A percentile compares a stretch with the other conserved stretches of the same genome.
Conservation (phyloP, 2,888 invertebrate genomes). For the Chaetogeoica ovagalla region DNA sequence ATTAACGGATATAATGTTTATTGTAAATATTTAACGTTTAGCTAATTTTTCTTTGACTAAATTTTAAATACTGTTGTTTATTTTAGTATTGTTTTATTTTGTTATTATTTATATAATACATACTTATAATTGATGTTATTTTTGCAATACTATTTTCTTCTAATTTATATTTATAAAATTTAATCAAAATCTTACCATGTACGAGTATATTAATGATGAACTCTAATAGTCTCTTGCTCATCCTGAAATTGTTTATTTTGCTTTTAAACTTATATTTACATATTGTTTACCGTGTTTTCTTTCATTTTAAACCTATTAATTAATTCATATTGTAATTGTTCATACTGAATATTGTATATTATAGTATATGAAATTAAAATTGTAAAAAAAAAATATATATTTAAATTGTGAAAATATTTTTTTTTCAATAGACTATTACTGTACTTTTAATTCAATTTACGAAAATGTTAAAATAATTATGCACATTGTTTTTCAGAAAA, state of each 20-base stretch:
- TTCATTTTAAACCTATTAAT: conserved; percentile 6
- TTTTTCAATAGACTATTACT: not conserved
- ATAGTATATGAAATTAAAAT: conserved; percentile 6
- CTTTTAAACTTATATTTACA: not conserved
- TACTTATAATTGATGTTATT: not conserved
- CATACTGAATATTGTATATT: not conserved
- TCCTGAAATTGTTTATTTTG: not conserved
- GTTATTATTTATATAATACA: not conserved
- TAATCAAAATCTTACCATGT: conserved; percentile 29
- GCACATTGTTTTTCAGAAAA: not conserved
- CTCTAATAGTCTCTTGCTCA: not conserved
- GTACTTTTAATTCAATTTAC: not conserved
- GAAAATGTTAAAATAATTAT: not conserved
- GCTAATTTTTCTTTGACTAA: too few species aligned
- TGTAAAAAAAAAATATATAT: not conserved
- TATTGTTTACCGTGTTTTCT: not conserved
- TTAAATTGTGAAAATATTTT: not conserved
- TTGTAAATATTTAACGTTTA: not conserved
- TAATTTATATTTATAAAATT: not conserved
- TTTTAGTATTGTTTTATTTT: conserved; percentile 10
- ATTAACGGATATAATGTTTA: not conserved
- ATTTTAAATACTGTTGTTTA: conserved; percentile 4
- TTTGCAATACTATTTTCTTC: not conserved
- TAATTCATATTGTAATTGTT: not conserved
- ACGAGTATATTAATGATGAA: not conserved